Conservation (phyloP, 1,140 invertebrate species). For the Platyscapa corneri region DNA sequence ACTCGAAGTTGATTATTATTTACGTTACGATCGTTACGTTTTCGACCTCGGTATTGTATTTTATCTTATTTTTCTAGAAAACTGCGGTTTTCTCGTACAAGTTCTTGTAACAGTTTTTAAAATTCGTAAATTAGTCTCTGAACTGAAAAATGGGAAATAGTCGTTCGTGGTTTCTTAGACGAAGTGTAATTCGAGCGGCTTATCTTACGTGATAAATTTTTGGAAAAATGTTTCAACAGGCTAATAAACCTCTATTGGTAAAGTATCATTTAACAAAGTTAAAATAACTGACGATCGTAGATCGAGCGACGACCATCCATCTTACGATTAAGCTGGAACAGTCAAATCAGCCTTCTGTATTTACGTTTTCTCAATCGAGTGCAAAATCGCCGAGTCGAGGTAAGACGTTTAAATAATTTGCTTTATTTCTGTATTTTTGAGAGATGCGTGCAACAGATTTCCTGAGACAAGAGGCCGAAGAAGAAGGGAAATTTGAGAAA, state of each 20-base stretch:
- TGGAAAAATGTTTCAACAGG: conserved; percentile 68
- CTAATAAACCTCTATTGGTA: conserved; percentile 65
- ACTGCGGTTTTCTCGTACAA: not conserved
- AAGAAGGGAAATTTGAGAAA: conserved; percentile 2
- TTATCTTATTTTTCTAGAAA: not conserved
- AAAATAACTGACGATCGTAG: conserved; percentile 51
- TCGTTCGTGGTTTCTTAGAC: not conserved
- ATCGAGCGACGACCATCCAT: not conserved
- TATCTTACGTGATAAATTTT: conserved; percentile 64
- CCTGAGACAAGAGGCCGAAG: not conserved
- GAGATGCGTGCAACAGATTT: not conserved
- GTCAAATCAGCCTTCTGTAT: not conserved
- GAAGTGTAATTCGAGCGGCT: conserved; percentile 48
- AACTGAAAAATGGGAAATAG: not conserved
- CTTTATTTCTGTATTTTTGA: not conserved
- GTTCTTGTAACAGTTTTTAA: not conserved
- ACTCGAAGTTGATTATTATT: conserved; percentile 68
- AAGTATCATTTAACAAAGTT: conserved; percentile 65
- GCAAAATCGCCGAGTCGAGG: not conserved
- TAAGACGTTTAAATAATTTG: not conserved
- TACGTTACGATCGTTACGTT: conserved; percentile 60
- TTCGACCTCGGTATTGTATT: too few relatives aligned
- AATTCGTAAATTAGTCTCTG: not conserved
- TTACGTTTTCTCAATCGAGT: not conserved
- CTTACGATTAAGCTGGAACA: not conserved